Evolutionary conservation across 1,140 invertebrate genomes (phyloP), one percentile per base, ranked within the genome.

Genomic region (Drosophila prosaltans): DNA sequence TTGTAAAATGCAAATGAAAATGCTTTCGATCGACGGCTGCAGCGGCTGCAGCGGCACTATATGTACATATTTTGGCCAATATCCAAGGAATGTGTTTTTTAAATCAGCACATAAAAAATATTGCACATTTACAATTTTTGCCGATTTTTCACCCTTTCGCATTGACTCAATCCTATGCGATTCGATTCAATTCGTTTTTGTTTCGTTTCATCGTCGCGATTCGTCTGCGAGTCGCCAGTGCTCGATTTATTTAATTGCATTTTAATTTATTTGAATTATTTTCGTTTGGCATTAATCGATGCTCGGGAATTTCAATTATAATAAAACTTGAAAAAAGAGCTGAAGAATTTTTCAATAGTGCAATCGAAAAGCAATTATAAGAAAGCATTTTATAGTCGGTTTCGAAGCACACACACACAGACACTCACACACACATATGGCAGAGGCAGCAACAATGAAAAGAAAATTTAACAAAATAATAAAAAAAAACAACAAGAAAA

Each of bases 51-150:
- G 43, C 43, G 16, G 43, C 6, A 8, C 45, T 51, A 51, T 51
- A 51, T 51, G 45, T 81, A 80, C 88, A 91, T 91, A 91, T 90
- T 91, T 91, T 91, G 88, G 88, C 88, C 86, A 91, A 91, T 90
- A 88, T 88, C 88, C 88, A 91, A 91, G 88, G 88, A 90, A 91
- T 91, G 80, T 86, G 90, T 59, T 90, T 91, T 90, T 91, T 91
- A 90, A 90, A 91, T 91, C 88, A 91, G 88, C 88, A 84, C 88
- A 91, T 91, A 90, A 86, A 88, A 89, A 88, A 88, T 86, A 86
- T 86, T 86, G 83, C 84, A 78, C 73, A 80, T 86, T 84, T 86
- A 86, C 83, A 86, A 86, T 83, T 88, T 86, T 86, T 71, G 54
- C 59, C 55, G 51, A 69, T 69, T 74, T 65, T 76, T 45, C 69